Conservation (phyloP, 2,113 vertebrate species). For the Anhinga anhinga region DNA sequence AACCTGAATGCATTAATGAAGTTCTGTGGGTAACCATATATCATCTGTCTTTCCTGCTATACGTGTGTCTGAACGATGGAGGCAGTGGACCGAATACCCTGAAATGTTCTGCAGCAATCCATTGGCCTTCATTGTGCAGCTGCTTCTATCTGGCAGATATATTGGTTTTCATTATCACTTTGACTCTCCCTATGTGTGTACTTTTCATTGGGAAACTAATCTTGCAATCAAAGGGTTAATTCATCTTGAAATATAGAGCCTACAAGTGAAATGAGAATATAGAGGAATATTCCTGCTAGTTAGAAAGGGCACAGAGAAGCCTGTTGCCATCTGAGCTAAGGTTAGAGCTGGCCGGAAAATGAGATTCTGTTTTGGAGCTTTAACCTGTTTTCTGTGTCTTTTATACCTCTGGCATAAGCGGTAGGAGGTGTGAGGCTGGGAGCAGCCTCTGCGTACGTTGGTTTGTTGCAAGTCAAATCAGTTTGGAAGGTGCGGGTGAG, state of each 20-base stretch:
- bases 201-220: background rate
- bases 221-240: background rate
- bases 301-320: background rate
- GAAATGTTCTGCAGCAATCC: background rate
- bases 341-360: background rate
- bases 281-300: background rate
- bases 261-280: background rate
- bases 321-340: background rate
- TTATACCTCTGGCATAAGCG: background rate
- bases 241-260: background rate
- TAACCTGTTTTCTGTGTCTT: background rate
- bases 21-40: constrained; percentile 47
- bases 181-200: background rate
- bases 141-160: background rate
- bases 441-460: background rate
- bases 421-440: background rate
- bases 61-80: background rate
- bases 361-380: background rate
- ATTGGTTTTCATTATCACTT: background rate
- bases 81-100: background rate
- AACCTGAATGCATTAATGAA: constrained; percentile 62
- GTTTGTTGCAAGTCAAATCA: accelerated
- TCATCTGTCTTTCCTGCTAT: constrained; percentile 21
- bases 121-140: accelerated
- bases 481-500: background rate